Evolutionary conservation across 1,140 invertebrate species (phyloP), one percentile per base, ranked within the genome.

Genomic region (Macrostomum lignano): DNA sequence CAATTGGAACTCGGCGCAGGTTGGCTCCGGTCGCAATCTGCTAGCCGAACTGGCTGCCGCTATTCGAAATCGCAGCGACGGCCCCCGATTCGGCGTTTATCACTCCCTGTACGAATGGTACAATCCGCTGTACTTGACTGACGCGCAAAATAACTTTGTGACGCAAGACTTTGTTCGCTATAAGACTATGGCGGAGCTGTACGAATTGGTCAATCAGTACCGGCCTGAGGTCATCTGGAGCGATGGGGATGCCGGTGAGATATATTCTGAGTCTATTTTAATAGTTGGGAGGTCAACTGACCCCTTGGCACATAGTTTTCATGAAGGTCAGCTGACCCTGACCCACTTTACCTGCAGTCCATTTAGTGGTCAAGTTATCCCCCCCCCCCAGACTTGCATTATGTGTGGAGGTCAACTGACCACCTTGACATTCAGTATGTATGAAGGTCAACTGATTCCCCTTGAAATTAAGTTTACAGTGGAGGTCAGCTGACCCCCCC

Each of bases 21-120:
- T 54, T 15, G 52, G 52, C 10, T 46, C 52, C 3, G 45, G 45
- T 15, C 34, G 43, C 38, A 49, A 55, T 38, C 36, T 55, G 17
- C 40, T 54, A 14, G 46, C 46, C 47, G 41, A 36, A 40, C 49
- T 84, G 3, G 61, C 71, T 0, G 41, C 54, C n/a, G 70, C 73
- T 1, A 62, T 82, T 15, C 60, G 69, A 38, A 56, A 53, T 3
- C 46, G 63, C n/a, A 64, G 65, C 3, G 44, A 63, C 19, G 42
- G 82, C 1, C 67, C 64, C 42, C n/a, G n/a, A n/a, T 82, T 81
- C 53, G 78, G 78, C 1, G 49, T 82, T 0, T 86, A 84, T 48
- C 74, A 84, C 48, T 82, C 76, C 0, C 45, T 82, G 7, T 81
- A 68, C 46, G 78, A 86, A 52, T 84, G 76, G 76, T 86, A 67